A percentile compares a stretch with the other conserved stretches of the same genome.
Evolutionary conservation across 2,113 vertebrate genomes (phyloP).

Genomic region (Platysternon megacephalum): DNA sequence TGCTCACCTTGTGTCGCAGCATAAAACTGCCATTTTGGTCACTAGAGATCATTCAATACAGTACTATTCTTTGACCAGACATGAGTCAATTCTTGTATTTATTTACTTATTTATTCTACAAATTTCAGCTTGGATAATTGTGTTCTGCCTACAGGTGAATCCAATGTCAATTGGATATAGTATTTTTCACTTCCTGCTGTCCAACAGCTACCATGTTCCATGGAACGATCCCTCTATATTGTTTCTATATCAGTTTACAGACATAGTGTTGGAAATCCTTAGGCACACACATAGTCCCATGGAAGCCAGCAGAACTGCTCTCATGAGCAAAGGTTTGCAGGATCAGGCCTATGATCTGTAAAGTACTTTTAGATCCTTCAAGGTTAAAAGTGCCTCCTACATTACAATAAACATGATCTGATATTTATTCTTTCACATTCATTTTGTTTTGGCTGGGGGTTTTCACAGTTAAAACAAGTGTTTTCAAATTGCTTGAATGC

Average conservation of each 20-base stretch:
- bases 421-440: background rate
- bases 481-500: background rate
- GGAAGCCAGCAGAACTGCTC: background rate
- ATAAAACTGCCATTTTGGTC: background rate
- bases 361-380: background rate
- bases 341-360: background rate
- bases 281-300: background rate
- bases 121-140: background rate
- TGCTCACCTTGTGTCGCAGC: accelerated
- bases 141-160: background rate
- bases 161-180: accelerated
- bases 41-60: background rate
- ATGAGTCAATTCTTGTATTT: background rate
- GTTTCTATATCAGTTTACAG: background rate
- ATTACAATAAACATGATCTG: background rate
- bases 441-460: background rate
- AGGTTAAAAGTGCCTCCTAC: background rate
- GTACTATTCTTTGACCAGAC: background rate
- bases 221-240: accelerated
- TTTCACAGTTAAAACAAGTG: background rate
- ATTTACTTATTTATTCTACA: background rate
- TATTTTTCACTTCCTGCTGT: accelerated
- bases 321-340: background rate
- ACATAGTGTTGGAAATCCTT: background rate
- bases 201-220: background rate